phyloP scores from a whole-genome alignment of 35 echinoderm and acorn worm genomes.

The Nesometra sesokonis region DNA sequence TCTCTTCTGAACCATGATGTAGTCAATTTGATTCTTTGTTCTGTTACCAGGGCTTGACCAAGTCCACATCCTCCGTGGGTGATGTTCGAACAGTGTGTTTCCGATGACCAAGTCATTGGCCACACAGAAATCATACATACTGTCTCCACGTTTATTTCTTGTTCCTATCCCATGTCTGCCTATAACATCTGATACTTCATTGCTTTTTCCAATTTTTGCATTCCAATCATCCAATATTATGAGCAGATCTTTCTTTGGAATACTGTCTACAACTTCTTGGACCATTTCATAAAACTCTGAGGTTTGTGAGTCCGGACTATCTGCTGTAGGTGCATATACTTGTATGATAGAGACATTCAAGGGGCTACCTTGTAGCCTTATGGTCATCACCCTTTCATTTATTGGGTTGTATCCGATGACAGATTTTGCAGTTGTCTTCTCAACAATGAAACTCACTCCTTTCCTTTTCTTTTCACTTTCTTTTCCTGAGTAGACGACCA shows the following conservation, averaged over 20 bases:
- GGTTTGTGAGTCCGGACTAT: not conserved
- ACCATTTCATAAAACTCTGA: not conserved
- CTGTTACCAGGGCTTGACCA: too few species aligned
- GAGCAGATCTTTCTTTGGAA: constrained; percentile 14
- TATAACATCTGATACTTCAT: too few species aligned
- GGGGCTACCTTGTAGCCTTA: constrained; percentile 7
- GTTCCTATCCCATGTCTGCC: not conserved
- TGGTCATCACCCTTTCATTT: constrained; percentile 5
- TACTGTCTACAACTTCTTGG: not conserved
- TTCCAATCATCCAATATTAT: constrained; percentile 29
- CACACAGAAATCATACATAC: too few species aligned
- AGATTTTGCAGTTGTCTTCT: not conserved
- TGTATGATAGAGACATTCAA: constrained; percentile 23
- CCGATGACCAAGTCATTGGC: too few species aligned
- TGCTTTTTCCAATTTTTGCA: constrained; percentile 32
- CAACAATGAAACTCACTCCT: constrained; percentile 10
- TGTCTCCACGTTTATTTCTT: too few species aligned
- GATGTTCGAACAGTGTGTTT: too few species aligned
- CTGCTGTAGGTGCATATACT: constrained; percentile 8
- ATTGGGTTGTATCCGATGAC: constrained; percentile 3
- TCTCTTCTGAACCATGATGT: too few species aligned
- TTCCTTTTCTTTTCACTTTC: constrained; percentile 21
- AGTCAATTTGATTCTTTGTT: too few species aligned
- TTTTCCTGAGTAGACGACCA: constrained; percentile 13
- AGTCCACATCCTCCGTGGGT: too few species aligned